A percentile compares a stretch with the other conserved stretches of the same genome.
These are phyloP conservation scores for Spodoptera exigua DNA, from an alignment of 2,888 invertebrate species.

Conservation along the genomic window DNA sequence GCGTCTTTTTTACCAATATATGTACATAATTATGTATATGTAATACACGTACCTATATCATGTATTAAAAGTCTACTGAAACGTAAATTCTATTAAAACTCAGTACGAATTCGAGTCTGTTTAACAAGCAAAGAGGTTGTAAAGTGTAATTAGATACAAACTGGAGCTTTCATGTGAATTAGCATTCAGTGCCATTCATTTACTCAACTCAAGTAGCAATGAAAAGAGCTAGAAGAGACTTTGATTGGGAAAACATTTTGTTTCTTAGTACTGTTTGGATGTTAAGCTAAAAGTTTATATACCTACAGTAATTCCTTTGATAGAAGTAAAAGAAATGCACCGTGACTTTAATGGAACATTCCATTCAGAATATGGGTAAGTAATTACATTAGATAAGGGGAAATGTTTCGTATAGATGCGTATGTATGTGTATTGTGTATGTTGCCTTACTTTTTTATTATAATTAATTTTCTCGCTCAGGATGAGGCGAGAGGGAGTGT, in stretches of 20 bases:
- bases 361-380: slow-evolving; percentile 1
- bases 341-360: slow-evolving; percentile 6
- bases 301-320: slow-evolving; percentile 54
- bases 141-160: slow-evolving; percentile 61
- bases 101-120: slow-evolving; percentile 21
- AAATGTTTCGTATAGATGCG: too few species aligned
- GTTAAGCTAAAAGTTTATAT: slow-evolving; percentile 29
- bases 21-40: too few species aligned
- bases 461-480: too few species aligned
- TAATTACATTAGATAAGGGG: slow-evolving; percentile 24
- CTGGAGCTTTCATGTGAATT: slow-evolving; percentile 65
- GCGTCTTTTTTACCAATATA: too few species aligned
- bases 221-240: slow-evolving; percentile 67
- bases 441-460: too few species aligned
- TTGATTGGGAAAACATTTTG: slow-evolving; percentile 76
- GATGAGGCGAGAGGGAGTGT: too few species aligned
- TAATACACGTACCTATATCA: too few species aligned
- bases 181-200: slow-evolving; percentile 74
- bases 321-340: slow-evolving; percentile 21
- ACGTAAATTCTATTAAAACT: slow-evolving; percentile 40
- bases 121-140: slow-evolving; percentile 49
- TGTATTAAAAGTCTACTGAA: slow-evolving; percentile 7
- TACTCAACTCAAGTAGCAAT: slow-evolving; percentile 74
- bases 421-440: too few species aligned
- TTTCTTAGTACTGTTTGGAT: slow-evolving; percentile 54